phyloP scores from a whole-genome alignment of 2,113 vertebrate genomes.

The Ochotona princeps region DNA sequence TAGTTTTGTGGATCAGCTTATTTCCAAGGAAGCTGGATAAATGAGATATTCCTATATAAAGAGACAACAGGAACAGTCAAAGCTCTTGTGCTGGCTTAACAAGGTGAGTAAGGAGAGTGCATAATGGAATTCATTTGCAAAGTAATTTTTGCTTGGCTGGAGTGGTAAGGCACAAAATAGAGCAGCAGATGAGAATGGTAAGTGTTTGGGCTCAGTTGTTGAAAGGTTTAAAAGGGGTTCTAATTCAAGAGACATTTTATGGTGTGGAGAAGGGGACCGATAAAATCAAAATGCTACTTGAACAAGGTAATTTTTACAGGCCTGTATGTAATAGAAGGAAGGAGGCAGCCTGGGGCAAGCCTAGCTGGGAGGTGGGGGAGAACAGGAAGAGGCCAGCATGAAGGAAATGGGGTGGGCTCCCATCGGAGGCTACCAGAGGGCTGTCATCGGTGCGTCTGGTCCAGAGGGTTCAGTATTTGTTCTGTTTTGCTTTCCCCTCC shows the following conservation, averaged over 20 bases:
- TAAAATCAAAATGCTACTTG: conserved; percentile 59
- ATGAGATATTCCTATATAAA: conserved; percentile 12
- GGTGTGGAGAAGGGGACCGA: conserved; percentile 36
- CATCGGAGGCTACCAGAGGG: not conserved
- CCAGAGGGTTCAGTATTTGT: not conserved
- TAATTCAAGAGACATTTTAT: conserved; percentile 63
- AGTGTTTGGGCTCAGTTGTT: conserved; percentile 51
- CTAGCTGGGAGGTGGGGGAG: not conserved
- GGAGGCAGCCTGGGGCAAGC: not conserved
- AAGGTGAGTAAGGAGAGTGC: conserved; percentile 61
- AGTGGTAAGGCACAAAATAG: conserved; percentile 58
- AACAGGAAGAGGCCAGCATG: accelerated
- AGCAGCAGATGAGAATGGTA: conserved; percentile 27
- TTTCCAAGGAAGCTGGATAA: conserved; percentile 56
- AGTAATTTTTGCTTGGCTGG: conserved; percentile 68
- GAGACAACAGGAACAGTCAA: conserved; percentile 21
- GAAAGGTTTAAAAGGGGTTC: conserved; percentile 64
- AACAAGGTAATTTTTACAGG: conserved; percentile 54
- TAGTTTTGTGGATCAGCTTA: conserved; percentile 35
- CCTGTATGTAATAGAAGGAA: not conserved
- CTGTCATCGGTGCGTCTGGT: not conserved
- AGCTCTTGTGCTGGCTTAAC: conserved; percentile 55
- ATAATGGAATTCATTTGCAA: conserved; percentile 66
- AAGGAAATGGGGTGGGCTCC: accelerated
- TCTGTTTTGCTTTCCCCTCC: not conserved